Evolutionary conservation across 2,888 invertebrate species (phyloP), one percentile per base, ranked within the genome.

Genomic region (Lasioglossum malachurum): DNA sequence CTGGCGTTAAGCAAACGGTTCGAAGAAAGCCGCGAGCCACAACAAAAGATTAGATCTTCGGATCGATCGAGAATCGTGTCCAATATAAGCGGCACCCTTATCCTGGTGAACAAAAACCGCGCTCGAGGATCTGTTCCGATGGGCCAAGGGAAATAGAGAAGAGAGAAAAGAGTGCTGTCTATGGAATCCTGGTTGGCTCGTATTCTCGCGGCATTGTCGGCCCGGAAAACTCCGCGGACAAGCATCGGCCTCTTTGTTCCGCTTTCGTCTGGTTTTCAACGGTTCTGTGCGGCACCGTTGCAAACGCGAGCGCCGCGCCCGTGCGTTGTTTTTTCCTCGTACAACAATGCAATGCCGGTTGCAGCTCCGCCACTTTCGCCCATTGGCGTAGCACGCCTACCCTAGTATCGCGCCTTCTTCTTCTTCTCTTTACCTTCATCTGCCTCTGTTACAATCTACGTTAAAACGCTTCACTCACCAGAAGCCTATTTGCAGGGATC

Each of bases 251-350:
- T 46, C 67, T 75, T 78, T 80, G 82, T 87, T 75, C 77, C 71
- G 44, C 71, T 79, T 77, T 87, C 83, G 71, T 74, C 72, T 73
- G 57, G 73, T 87, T 82, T 87, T 73, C 82, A 75, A 73, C 78
- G 46, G 31, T 31, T 35, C 23, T 67, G 5, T 46, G 69, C 31
- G 44, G 31, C 69, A 46, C 27, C 49, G 31, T 49, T 8, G 31
- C 67, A 31, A 64, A 64, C 64, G 31, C 64, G 31, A 64, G 38
- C 10, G 23, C 53, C 41, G 57, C 10, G 53, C 31, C 27, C 35
- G 67, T 35, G 67, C 35, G 67, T 35, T 73, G 78, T 82, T 82
- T 82, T 87, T 78, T 49, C 69, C 38, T 27, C 53, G 16, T 49
- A 46, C 27, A 60, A 87, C 87, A 87, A 87, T 82, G 75, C 75